A percentile compares a stretch with the other conserved stretches of the same genome.
These are phyloP conservation scores for Drosophila serrata DNA, from an alignment of 1,140 invertebrate species.

Conservation along the genomic window DNA sequence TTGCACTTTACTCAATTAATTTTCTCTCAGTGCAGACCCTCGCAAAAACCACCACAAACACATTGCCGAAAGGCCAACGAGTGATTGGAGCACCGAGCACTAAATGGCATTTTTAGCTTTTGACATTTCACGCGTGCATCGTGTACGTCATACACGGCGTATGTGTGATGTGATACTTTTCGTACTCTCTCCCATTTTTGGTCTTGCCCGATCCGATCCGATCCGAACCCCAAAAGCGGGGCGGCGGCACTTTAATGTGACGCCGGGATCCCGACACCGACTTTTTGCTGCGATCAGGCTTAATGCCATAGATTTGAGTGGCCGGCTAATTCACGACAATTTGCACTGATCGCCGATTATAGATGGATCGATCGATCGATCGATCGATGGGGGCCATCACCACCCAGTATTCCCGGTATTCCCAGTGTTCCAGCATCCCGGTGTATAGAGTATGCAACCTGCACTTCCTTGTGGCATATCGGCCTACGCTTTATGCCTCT, in stretches of 20 bases:
- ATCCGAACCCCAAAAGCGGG: constrained; percentile 32
- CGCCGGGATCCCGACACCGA: constrained; percentile 10
- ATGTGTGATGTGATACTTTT: constrained; percentile 82
- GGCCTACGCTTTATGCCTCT: constrained; percentile 58
- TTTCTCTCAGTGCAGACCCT: constrained; percentile 3
- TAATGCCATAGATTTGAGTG: constrained; percentile 63
- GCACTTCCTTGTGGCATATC: constrained; percentile 49
- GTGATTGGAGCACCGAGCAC: constrained; percentile 46
- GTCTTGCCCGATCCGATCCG: constrained; percentile 27
- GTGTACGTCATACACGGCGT: constrained; percentile 76
- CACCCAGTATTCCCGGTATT: constrained; percentile 17
- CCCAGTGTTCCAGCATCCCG: not conserved
- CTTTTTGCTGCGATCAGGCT: constrained; percentile 30
- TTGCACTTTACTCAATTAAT: too few relatives aligned
- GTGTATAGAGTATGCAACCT: not conserved
- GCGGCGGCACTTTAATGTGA: constrained; percentile 52
- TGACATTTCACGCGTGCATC: constrained; percentile 81
- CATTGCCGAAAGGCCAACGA: constrained; percentile 60
- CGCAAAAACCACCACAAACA: not conserved
- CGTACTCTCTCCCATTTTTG: constrained; percentile 38
- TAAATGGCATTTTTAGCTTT: constrained; percentile 82
- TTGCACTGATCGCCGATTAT: constrained; percentile 73
- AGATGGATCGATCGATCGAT: constrained; percentile 23
- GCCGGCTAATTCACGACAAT: constrained; percentile 74
- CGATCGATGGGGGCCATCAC: constrained; percentile 15